Conservation (phyloP, 2,113 vertebrate genomes). For the Megaceryle maxima region DNA sequence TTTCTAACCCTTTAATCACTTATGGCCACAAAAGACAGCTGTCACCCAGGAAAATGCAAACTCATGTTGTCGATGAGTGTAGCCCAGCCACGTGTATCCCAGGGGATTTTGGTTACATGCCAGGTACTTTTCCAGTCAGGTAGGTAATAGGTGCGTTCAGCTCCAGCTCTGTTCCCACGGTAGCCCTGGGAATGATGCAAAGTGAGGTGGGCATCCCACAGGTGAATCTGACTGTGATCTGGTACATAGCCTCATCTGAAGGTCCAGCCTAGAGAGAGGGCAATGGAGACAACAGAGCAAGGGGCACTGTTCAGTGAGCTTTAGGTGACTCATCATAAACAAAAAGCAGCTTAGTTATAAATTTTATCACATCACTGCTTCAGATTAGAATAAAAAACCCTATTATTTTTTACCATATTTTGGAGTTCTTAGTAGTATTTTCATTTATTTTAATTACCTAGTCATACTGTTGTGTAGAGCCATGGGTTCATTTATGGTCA, state of each 20-base stretch:
- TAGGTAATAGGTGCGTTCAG: background rate
- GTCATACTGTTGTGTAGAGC: background rate
- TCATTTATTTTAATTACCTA: background rate
- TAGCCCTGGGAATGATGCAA: background rate
- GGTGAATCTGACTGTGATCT: background rate
- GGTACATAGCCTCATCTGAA: accelerated
- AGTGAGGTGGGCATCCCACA: background rate
- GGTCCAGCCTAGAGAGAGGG: background rate
- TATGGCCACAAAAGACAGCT: background rate
- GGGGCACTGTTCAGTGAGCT: background rate
- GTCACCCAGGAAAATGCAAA: background rate
- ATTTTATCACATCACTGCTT: background rate
- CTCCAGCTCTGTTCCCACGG: background rate
- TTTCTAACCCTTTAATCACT: background rate
- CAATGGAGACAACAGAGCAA: background rate
- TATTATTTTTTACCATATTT: background rate
- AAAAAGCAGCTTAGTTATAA: background rate
- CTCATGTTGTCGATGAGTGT: background rate
- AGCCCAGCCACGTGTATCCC: background rate
- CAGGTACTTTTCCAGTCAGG: background rate
- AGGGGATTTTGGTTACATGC: background rate
- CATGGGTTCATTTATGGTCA: background rate
- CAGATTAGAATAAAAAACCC: background rate
- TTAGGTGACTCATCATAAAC: background rate
- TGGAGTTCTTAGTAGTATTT: background rate